These are phyloP conservation scores for Penaeus vannamei DNA, from an alignment of 1,140 invertebrate species.

Conservation along the genomic window DNA sequence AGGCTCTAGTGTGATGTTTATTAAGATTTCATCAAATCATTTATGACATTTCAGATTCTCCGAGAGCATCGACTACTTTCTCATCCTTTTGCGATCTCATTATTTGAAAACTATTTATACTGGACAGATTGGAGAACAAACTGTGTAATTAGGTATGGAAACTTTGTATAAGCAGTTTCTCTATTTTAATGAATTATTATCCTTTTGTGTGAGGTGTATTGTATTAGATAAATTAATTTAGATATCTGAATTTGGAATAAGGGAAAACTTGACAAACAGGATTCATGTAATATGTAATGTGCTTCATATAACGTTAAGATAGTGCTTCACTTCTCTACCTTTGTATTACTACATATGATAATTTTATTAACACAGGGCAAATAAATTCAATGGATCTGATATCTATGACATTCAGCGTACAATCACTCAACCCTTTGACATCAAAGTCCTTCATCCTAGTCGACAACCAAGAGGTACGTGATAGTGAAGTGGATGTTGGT, in stretches of 20 bases:
- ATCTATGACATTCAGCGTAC: slow-evolving; percentile 76
- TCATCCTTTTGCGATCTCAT: slow-evolving; percentile 79
- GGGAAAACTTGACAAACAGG: no score
- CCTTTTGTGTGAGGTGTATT: neutral
- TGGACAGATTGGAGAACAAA: slow-evolving; percentile 82
- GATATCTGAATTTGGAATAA: no score
- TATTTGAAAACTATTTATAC: slow-evolving; percentile 79
- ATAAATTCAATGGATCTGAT: slow-evolving; percentile 79
- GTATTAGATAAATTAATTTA: no score
- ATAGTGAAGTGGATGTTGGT: neutral
- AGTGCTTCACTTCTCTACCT: neutral
- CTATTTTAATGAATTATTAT: neutral
- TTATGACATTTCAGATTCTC: slow-evolving; percentile 72
- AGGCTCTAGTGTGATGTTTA: no score
- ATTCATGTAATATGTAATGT: neutral
- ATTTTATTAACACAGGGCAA: slow-evolving; percentile 72
- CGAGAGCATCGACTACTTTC: slow-evolving; percentile 75
- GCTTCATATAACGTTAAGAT: neutral
- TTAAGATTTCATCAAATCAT: no score
- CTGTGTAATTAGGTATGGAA: slow-evolving; percentile 75
- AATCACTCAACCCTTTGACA: slow-evolving; percentile 80
- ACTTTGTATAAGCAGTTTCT: neutral
- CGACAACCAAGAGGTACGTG: slow-evolving; percentile 76
- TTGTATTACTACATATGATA: neutral
- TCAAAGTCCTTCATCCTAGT: slow-evolving; percentile 78